Percentiles rank a stretch among this genome's conserved stretches.
Evolutionary conservation across 2,888 invertebrate genomes (phyloP).

Genomic region (Dynastes hyllus): DNA sequence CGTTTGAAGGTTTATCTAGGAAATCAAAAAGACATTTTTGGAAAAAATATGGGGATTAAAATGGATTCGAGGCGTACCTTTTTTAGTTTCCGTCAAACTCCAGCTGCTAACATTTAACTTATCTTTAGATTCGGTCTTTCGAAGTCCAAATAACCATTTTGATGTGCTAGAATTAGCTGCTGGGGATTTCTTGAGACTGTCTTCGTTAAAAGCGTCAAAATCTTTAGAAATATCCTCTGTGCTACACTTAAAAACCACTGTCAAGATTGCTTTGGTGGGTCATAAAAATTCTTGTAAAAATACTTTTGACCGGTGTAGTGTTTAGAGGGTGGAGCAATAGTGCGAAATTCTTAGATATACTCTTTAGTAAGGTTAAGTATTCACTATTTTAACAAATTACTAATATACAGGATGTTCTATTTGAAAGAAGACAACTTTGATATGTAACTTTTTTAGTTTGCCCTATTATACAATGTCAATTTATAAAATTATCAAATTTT

Average conservation of each 20-base stretch:
- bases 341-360: no score
- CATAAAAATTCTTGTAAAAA: no score
- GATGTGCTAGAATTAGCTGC: conserved; percentile 5
- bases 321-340: no score
- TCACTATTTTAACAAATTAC: no score
- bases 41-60: not conserved
- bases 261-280: not conserved
- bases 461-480: no score
- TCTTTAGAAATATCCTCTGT: conserved; percentile 8
- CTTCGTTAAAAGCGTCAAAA: conserved; percentile 13
- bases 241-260: conserved; percentile 33
- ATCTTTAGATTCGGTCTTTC: conserved; percentile 53
- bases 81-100: conserved; percentile 49
- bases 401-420: no score
- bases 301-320: no score
- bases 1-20: conserved; percentile 9
- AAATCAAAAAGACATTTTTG: not conserved
- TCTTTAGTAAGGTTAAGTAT: no score
- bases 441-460: no score
- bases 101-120: conserved; percentile 52
- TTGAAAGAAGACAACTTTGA: no score
- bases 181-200: conserved; percentile 22
- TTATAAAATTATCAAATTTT: no score
- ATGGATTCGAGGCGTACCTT: conserved; percentile 32
- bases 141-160: conserved; percentile 47